Evolutionary conservation across 2,113 vertebrate species (phyloP), one percentile per base, ranked within the genome.

Genomic region (Gila orcuttii): DNA sequence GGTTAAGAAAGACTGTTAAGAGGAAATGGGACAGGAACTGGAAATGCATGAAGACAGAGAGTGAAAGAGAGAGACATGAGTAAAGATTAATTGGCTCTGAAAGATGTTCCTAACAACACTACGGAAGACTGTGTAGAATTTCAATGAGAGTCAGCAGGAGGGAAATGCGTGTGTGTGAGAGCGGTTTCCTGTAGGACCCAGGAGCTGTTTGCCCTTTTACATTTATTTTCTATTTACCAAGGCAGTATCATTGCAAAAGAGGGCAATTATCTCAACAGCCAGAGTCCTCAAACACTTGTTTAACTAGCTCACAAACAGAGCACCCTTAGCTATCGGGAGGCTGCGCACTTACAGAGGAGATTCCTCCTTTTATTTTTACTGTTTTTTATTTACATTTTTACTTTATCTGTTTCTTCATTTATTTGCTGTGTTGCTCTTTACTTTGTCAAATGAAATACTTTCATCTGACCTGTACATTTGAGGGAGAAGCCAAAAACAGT

Each of bases 81-180:
- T 50, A 86, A 23, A 36, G 82, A 88, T 74, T 88, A 88, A 86
- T 86, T 88, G 84, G 85, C 87, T 88, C 85, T 76, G 82, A 85
- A 88, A 83, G 79, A 86, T 62, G 62, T 83, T 83, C 79, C 84
- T 88, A 88, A 86, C 85, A 88, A 83, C 84, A 83, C 80, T 77
- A 78, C 45, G 45, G 60, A 69, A 47, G 57, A 83, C 80, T n/a
- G 45, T 75, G 80, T 79, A 78, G 85, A 88, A 88, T 88, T 88
- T 82, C 87, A 88, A 88, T 86, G 85, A 88, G 78, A 82, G 73
- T 64, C 42, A 66, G 86, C 13, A 2, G 13, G 19, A 81, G 79
- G 57, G 23, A 81, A 81, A 25, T 21, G 39, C 2, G 2, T 45
- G 36, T 81, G 66, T 64, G 39, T 39, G 15, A 64, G 59, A 23